Conservation (phyloP, 2,888 invertebrate genomes). For the Belgica antarctica region DNA sequence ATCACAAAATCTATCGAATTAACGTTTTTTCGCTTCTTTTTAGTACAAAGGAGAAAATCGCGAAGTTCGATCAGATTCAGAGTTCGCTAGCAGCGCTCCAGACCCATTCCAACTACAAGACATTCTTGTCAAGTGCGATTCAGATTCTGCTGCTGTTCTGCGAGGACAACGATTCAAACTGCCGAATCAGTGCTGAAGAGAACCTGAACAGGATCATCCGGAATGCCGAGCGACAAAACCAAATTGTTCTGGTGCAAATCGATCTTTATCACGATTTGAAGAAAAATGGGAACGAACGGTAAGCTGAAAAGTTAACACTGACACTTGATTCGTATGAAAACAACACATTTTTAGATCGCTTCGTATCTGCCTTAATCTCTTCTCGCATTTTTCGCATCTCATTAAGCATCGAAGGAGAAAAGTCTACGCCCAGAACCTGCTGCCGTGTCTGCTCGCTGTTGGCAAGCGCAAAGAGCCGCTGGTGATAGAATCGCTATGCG, state of each 20-base stretch:
- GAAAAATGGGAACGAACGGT: conserved; percentile 64
- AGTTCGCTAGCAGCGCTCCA: conserved; percentile 58
- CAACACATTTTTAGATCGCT: conserved; percentile 59
- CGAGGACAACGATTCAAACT: conserved; percentile 74
- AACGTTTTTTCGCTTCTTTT: conserved; percentile 45
- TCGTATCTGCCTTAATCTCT: conserved; percentile 72
- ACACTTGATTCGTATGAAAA: too few species aligned
- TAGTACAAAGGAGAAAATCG: conserved; percentile 74
- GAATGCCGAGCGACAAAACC: conserved; percentile 64
- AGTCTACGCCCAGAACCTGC: conserved; percentile 71
- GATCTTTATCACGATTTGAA: conserved; percentile 81
- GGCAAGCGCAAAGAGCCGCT: conserved; percentile 64
- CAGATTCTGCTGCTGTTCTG: conserved; percentile 69
- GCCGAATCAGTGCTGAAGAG: conserved; percentile 78
- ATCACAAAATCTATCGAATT: neutral
- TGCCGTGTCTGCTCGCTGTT: conserved; percentile 71
- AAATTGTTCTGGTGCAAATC: conserved; percentile 69
- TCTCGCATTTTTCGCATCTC: conserved; percentile 71
- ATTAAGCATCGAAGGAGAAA: conserved; percentile 76
- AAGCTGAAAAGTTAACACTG: conserved; percentile 42
- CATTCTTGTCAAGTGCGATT: conserved; percentile 67
- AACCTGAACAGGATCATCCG: conserved; percentile 75
- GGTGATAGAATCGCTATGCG: conserved; percentile 52
- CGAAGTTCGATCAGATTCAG: conserved; percentile 69
- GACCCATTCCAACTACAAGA: conserved; percentile 61